These are phyloP conservation scores for Lonchura striata DNA, from an alignment of 2,113 vertebrate species.

Conservation along the genomic window DNA sequence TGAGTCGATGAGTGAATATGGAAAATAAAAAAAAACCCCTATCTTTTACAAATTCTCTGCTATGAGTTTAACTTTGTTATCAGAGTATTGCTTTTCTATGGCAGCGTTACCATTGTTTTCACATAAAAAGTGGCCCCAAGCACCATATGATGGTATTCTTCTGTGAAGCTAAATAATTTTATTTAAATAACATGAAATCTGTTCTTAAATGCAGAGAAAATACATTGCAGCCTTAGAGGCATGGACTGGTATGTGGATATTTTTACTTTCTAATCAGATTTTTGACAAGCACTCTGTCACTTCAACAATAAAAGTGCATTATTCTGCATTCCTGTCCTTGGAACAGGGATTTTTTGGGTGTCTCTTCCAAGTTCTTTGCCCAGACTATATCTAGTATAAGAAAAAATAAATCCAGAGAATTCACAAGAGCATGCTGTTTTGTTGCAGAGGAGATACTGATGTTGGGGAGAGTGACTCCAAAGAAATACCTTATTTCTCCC, in stretches of 20 bases:
- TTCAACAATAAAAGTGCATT: background rate
- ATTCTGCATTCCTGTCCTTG: background rate
- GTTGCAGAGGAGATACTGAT: background rate
- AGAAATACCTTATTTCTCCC: background rate
- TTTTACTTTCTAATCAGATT: conserved; percentile 61
- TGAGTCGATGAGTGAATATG: conserved; percentile 65
- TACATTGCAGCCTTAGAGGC: background rate
- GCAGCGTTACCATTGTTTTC: background rate
- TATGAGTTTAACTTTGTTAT: background rate
- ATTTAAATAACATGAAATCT: background rate
- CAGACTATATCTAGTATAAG: background rate
- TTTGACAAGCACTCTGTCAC: conserved; percentile 63
- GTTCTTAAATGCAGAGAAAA: background rate
- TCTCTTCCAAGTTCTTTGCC: background rate
- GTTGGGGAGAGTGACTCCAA: background rate
- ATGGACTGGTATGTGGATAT: background rate
- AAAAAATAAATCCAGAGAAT: background rate
- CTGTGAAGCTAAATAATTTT: background rate
- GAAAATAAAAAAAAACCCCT: background rate
- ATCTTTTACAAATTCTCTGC: background rate
- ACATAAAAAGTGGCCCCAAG: background rate
- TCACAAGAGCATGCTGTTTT: background rate
- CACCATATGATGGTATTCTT: background rate
- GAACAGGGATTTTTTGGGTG: background rate
- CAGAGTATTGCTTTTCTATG: background rate